Percentiles rank a stretch among this genome's conserved stretches.
phyloP scores from a whole-genome alignment of 2,797 vertebrate genomes.

The Arnoldichthys spilopterus region DNA sequence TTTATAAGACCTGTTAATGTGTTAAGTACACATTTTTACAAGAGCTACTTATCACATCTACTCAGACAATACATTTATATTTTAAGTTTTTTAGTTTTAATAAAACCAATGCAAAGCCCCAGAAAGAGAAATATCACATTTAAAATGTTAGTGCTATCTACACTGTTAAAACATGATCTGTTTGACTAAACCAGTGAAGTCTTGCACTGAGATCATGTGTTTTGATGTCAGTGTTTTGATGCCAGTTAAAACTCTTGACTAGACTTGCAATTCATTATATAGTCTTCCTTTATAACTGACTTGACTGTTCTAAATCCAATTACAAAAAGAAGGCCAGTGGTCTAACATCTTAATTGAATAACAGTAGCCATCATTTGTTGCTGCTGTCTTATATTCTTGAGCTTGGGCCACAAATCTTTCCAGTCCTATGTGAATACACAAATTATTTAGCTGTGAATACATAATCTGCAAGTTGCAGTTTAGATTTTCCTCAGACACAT shows the following conservation, averaged over 20 bases:
- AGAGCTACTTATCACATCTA: background rate
- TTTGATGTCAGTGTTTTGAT: constrained; percentile 14
- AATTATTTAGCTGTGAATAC: constrained; percentile 1
- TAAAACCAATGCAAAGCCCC: background rate
- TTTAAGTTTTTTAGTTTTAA: background rate
- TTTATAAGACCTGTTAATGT: background rate
- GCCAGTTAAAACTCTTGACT: constrained; percentile 42
- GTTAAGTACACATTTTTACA: background rate
- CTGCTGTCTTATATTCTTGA: constrained; percentile 8
- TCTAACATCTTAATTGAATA: constrained; percentile 42
- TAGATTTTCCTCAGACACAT: background rate
- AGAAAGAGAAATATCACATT: background rate
- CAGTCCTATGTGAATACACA: constrained; percentile 35
- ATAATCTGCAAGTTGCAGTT: background rate
- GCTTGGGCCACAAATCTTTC: constrained; percentile 1
- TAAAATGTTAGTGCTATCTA: background rate
- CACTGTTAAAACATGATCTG: background rate
- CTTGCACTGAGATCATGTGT: constrained; percentile 10
- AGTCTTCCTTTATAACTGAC: constrained; percentile 22
- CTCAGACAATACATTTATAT: too few relatives aligned
- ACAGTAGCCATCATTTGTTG: constrained; percentile 1
- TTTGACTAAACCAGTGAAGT: background rate
- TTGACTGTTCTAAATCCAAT: constrained; percentile 26
- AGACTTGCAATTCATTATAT: constrained; percentile 46
- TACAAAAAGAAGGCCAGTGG: constrained; percentile 32